These are phyloP conservation scores for Catostomus latipinnis DNA, from an alignment of 2,797 vertebrate genomes.

Conservation along the genomic window DNA sequence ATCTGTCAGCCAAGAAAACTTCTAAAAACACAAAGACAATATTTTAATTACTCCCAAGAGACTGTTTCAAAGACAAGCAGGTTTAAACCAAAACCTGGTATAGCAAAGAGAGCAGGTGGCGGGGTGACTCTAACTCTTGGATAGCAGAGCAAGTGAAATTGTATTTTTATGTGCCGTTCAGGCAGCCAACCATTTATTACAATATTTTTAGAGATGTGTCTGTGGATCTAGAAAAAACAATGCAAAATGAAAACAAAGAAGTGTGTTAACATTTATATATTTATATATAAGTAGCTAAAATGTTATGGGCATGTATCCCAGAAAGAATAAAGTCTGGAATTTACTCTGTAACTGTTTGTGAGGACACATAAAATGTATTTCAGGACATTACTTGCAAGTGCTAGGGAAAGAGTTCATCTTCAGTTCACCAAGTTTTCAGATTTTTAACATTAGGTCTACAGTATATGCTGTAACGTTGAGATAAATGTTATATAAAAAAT, in stretches of 20 bases:
- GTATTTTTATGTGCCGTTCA: slow-evolving; percentile 19
- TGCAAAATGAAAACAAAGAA: slow-evolving; percentile 29
- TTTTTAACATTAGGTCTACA: too few species aligned
- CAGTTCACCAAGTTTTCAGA: too few species aligned
- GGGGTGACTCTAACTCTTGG: slow-evolving; percentile 40
- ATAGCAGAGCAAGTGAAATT: slow-evolving; percentile 26
- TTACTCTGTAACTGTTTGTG: too few species aligned
- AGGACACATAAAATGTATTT: too few species aligned
- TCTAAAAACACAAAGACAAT: slow-evolving; percentile 42
- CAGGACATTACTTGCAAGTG: too few species aligned
- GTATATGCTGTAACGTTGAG: too few species aligned
- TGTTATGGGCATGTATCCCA: slow-evolving; percentile 13
- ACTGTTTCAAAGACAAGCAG: slow-evolving; percentile 50
- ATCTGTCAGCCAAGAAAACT: slow-evolving; percentile 57
- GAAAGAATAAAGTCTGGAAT: neutral
- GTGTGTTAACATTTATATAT: slow-evolving; percentile 13
- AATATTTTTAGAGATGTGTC: slow-evolving; percentile 30
- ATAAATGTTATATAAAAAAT: too few species aligned
- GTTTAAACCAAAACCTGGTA: slow-evolving; percentile 47
- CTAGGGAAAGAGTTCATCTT: too few species aligned
- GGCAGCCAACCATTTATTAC: slow-evolving; percentile 24
- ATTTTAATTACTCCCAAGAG: slow-evolving; percentile 65
- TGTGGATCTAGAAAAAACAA: slow-evolving; percentile 32
- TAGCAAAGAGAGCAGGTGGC: slow-evolving; percentile 48
- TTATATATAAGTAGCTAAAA: neutral